Percentiles rank a stretch among this genome's conserved stretches.
Evolutionary conservation across 2,797 vertebrate species (phyloP).

Genomic region (Holocentrus rufus): DNA sequence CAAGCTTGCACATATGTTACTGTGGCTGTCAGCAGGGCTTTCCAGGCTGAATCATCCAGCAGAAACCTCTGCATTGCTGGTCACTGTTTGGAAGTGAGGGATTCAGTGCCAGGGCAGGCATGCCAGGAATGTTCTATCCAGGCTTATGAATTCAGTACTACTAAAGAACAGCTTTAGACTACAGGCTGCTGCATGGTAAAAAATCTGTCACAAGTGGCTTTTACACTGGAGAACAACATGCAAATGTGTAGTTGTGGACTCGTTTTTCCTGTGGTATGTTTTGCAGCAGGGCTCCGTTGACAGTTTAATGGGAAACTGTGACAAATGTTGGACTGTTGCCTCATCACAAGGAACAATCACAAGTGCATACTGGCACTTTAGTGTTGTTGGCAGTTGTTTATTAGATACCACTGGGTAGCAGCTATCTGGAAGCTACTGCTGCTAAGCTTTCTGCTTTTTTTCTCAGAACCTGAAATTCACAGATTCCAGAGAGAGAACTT

Average conservation of each 20-base stretch:
- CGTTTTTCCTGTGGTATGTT: not conserved
- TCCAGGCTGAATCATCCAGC: not conserved
- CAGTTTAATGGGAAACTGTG: not conserved
- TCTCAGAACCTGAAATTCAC: no score
- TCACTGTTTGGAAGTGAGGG: slow-evolving; percentile 28
- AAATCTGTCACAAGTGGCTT: slow-evolving; percentile 5
- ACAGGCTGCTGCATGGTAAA: slow-evolving; percentile 18
- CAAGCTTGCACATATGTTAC: not conserved
- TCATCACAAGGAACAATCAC: no score
- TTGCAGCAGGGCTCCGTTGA: not conserved
- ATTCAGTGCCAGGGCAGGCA: slow-evolving; percentile 43
- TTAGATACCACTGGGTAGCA: not conserved
- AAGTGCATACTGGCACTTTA: not conserved
- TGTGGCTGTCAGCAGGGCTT: slow-evolving; percentile 8
- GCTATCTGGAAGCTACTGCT: not conserved
- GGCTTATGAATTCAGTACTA: slow-evolving; percentile 40
- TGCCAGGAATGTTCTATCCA: slow-evolving; percentile 64
- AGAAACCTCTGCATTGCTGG: slow-evolving; percentile 22
- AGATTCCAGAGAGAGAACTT: no score
- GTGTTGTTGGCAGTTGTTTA: not conserved
- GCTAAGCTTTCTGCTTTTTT: no score
- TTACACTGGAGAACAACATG: not conserved
- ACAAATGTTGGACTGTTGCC: not conserved
- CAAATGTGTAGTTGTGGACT: not conserved
- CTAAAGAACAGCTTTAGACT: slow-evolving; percentile 18